A percentile compares a stretch with the other conserved stretches of the same genome.
These are phyloP conservation scores for Epirrhoe tristata DNA, from an alignment of 2,888 invertebrate species.

Conservation along the genomic window DNA sequence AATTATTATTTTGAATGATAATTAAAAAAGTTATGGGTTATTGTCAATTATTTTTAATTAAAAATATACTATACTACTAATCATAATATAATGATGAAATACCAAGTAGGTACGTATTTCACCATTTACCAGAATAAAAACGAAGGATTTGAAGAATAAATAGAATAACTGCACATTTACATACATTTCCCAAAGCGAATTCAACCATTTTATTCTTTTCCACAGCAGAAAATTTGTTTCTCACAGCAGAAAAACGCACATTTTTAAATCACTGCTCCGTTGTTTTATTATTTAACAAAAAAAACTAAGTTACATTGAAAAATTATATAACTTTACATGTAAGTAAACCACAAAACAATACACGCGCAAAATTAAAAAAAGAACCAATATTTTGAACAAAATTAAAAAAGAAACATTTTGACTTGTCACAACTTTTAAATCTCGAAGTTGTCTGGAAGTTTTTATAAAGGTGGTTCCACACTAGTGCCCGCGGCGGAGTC, in stretches of 20 bases:
- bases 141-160: not conserved
- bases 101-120: no score
- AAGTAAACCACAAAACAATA: no score
- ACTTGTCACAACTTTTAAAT: not conserved
- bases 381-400: not conserved
- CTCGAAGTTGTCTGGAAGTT: slow-evolving; percentile 16
- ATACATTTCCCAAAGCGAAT: slow-evolving; percentile 72
- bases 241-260: no score
- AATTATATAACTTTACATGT: not conserved
- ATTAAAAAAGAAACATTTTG: not conserved
- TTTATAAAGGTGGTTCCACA: slow-evolving; percentile 36
- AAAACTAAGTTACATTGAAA: not conserved
- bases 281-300: not conserved
- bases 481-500: slow-evolving; percentile 45
- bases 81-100: no score
- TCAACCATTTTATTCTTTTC: slow-evolving; percentile 64
- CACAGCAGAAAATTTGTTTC: not conserved
- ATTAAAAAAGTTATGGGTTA: no score
- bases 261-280: not conserved
- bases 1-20: no score
- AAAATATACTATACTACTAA: no score
- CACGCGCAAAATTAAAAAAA: no score
- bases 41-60: no score
- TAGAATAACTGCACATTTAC: no score
- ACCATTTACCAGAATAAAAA: no score